Evolutionary conservation across 2,113 vertebrate species (phyloP).

Genomic region (Anolis carolinensis): DNA sequence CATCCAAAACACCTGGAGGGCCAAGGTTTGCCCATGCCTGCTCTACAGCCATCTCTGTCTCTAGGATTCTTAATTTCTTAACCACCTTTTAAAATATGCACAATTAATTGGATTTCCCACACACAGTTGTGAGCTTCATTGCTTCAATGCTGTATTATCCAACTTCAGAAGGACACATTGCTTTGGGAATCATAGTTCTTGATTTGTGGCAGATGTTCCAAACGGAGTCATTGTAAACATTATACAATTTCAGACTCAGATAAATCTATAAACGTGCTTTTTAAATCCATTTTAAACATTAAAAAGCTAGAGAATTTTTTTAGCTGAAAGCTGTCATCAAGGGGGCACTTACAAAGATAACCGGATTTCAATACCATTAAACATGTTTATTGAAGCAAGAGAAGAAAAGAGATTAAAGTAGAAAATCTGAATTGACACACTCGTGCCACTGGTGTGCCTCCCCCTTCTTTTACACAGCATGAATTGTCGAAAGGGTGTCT

Average conservation of each 20-base stretch:
- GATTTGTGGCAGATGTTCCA: accelerated
- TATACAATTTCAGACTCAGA: not conserved
- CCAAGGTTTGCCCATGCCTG: too few relatives aligned
- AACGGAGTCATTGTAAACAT: not conserved
- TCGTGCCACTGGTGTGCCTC: not conserved
- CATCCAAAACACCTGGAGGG: too few relatives aligned
- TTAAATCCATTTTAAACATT: accelerated
- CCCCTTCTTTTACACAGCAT: not conserved
- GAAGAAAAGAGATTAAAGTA: accelerated
- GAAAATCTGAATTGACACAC: not conserved
- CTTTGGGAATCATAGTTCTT: not conserved
- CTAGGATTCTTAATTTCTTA: not conserved
- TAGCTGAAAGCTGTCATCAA: accelerated
- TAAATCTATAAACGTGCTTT: not conserved
- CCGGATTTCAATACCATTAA: accelerated
- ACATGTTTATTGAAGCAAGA: accelerated
- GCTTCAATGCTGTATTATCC: not conserved
- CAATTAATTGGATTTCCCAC: too few relatives aligned
- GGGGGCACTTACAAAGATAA: accelerated
- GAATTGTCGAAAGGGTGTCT: not conserved
- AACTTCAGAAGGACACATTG: not conserved
- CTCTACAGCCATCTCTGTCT: not conserved
- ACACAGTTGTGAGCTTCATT: not conserved
- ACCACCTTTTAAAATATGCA: not conserved
- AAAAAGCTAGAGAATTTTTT: accelerated